Evolutionary conservation across 2,797 vertebrate species (phyloP).

Genomic region (Ataeniobius toweri): DNA sequence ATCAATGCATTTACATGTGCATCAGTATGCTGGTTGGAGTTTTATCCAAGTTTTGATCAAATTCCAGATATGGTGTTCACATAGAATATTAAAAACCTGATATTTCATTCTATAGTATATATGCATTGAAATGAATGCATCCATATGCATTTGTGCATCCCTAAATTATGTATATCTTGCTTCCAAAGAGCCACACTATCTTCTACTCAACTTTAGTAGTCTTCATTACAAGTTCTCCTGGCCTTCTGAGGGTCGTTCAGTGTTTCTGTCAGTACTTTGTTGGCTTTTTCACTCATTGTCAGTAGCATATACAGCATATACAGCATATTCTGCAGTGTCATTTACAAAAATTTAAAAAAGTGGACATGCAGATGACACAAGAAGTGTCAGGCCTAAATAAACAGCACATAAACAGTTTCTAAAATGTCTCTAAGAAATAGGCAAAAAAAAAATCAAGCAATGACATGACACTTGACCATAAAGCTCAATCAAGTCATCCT

Average conservation of each 20-base stretch:
- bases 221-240: background rate
- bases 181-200: background rate
- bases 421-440: background rate
- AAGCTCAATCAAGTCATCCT: no score
- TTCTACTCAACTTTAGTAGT: background rate
- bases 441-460: no score
- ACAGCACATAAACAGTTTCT: background rate
- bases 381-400: background rate
- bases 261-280: no score
- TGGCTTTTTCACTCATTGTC: background rate
- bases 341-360: background rate
- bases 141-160: background rate
- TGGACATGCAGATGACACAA: background rate
- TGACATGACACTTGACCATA: no score
- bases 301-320: background rate
- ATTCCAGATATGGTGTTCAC: background rate
- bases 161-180: background rate
- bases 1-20: background rate
- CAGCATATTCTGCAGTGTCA: background rate
- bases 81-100: background rate
- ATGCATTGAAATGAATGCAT: background rate
- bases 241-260: background rate
- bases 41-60: background rate
- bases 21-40: background rate
- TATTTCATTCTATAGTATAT: background rate